These are phyloP conservation scores for Scaptomyza montana DNA, from an alignment of 1,140 invertebrate genomes.

Conservation along the genomic window DNA sequence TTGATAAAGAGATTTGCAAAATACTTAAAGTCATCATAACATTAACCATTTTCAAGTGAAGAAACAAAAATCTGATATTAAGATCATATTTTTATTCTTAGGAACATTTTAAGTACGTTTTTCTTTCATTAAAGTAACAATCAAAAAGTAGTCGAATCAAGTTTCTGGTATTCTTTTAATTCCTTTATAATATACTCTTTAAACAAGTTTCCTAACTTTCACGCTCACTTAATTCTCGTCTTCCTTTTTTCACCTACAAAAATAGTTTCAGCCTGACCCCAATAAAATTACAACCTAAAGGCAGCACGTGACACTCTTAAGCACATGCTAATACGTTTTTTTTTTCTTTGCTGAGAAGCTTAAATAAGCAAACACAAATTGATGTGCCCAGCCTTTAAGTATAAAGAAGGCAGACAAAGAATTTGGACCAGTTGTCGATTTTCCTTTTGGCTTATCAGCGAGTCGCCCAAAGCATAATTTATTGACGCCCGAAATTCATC, in stretches of 20 bases:
- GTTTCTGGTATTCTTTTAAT: too few species aligned
- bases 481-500: conserved; percentile 75
- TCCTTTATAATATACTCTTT: too few species aligned
- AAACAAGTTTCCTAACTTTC: too few species aligned
- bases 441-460: conserved; percentile 34
- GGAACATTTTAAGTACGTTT: too few species aligned
- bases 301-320: conserved; percentile 33
- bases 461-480: conserved; percentile 67
- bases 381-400: conserved; percentile 42
- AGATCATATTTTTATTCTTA: too few species aligned
- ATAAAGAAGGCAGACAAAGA: background rate
- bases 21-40: too few species aligned
- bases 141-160: too few species aligned
- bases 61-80: too few species aligned
- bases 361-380: conserved; percentile 81
- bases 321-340: conserved; percentile 9
- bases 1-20: background rate
- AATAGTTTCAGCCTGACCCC: conserved; percentile 18
- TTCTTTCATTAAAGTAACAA: too few species aligned
- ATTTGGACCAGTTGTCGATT: conserved; percentile 19
- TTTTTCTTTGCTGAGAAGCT: conserved; percentile 43
- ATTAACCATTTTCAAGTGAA: too few species aligned
- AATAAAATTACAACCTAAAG: conserved; percentile 27
- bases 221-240: too few species aligned
- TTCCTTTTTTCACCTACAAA: too few species aligned